Conservation (phyloP, 2,113 vertebrate species). For the Lophius piscatorius region DNA sequence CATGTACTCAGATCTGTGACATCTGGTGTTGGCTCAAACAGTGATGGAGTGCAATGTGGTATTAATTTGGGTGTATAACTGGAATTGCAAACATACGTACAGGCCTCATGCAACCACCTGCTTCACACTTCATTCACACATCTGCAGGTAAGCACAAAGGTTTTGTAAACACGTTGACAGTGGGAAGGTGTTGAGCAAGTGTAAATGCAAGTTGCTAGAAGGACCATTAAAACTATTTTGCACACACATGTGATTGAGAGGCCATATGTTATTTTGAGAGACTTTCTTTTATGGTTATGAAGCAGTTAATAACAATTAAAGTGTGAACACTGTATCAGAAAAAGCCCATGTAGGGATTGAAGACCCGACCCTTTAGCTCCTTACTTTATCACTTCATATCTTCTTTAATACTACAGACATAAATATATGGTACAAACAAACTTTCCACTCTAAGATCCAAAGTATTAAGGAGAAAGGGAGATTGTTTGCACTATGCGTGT, state of each 20-base stretch:
- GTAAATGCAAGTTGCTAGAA: slow-evolving; percentile 7
- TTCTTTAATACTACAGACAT: too few relatives aligned
- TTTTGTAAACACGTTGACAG: slow-evolving; percentile 18
- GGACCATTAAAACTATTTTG: neutral
- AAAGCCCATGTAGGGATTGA: too few relatives aligned
- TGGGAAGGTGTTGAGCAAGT: slow-evolving; percentile 21
- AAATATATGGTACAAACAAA: too few relatives aligned
- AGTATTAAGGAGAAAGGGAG: too few relatives aligned
- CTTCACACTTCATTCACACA: slow-evolving; percentile 10
- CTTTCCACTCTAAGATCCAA: too few relatives aligned
- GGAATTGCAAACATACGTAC: neutral
- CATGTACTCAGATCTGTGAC: slow-evolving; percentile 62
- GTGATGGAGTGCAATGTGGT: slow-evolving; percentile 7
- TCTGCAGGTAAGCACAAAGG: neutral
- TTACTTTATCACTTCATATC: too few relatives aligned
- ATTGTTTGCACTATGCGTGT: too few relatives aligned
- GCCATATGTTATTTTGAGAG: neutral
- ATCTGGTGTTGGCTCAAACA: slow-evolving; percentile 48
- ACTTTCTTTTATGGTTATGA: slow-evolving; percentile 1
- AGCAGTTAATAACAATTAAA: neutral
- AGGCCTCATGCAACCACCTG: slow-evolving; percentile 4
- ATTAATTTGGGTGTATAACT: neutral
- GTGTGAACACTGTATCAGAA: slow-evolving; percentile 3
- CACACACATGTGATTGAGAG: neutral
- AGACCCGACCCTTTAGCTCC: too few relatives aligned